phyloP scores from a whole-genome alignment of 2,888 invertebrate genomes.

The Candidula unifasciata region DNA sequence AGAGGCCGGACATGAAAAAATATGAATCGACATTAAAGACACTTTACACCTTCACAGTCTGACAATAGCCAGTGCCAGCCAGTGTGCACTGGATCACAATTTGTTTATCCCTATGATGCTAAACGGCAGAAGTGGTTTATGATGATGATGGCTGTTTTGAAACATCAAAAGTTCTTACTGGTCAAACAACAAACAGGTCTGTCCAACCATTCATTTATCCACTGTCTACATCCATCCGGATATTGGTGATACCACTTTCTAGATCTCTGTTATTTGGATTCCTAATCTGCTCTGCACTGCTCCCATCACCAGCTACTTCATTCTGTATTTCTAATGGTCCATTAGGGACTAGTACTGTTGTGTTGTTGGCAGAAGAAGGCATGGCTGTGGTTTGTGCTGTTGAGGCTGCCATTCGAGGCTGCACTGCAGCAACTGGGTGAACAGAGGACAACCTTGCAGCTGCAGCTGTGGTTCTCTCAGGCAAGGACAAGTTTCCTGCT shows the following conservation, averaged over 20 bases:
- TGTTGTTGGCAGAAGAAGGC: not conserved
- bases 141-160: not conserved
- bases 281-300: not conserved
- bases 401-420: constrained; percentile 23
- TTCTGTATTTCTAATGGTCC: constrained; percentile 31
- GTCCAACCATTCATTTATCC: constrained; percentile 11
- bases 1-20: too few relatives aligned
- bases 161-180: not conserved
- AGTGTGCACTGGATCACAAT: too few relatives aligned
- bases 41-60: too few relatives aligned
- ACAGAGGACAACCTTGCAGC: constrained; percentile 3
- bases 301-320: not conserved
- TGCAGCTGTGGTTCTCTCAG: constrained; percentile 17
- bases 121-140: too few relatives aligned
- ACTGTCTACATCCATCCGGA: constrained; percentile 50
- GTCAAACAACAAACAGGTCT: not conserved
- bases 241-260: constrained; percentile 46
- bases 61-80: too few relatives aligned
- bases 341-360: not conserved
- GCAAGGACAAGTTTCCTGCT: constrained; percentile 5
- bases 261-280: constrained; percentile 30
- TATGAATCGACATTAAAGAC: too few relatives aligned
- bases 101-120: too few relatives aligned
- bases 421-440: constrained; percentile 36
- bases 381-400: not conserved